phyloP scores from a whole-genome alignment of 1,140 invertebrate genomes.

The Drosophila bifasciata region DNA sequence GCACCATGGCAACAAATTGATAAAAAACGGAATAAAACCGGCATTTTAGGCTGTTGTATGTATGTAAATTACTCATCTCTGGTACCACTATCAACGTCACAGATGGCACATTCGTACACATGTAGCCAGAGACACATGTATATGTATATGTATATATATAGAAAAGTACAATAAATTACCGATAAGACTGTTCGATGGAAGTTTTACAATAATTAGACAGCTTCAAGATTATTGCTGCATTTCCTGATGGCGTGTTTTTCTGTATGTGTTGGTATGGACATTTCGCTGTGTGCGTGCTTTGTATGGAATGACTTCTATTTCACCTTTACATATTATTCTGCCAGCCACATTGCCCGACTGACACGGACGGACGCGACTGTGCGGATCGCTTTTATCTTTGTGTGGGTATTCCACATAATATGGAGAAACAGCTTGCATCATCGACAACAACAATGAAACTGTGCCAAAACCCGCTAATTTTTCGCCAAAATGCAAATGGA shows the following conservation, averaged over 20 bases:
- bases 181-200: slow-evolving; percentile 38
- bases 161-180: slow-evolving; percentile 1
- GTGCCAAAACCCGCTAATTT: slow-evolving; percentile 19
- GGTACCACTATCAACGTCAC: neutral
- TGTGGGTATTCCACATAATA: slow-evolving; percentile 41
- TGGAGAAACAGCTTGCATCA: slow-evolving; percentile 68
- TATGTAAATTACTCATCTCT: slow-evolving; percentile 11
- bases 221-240: slow-evolving; percentile 61
- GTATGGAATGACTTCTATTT: slow-evolving; percentile 80
- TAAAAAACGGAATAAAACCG: slow-evolving; percentile 5
- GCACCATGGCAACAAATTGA: slow-evolving; percentile 15
- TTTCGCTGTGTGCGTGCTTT: slow-evolving; percentile 11
- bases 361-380: slow-evolving; percentile 20
- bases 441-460: slow-evolving; percentile 31
- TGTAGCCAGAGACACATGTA: no score
- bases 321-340: slow-evolving; percentile 72
- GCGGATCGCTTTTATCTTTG: slow-evolving; percentile 20
- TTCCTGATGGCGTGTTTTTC: slow-evolving; percentile 60
- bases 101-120: neutral
- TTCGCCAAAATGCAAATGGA: slow-evolving; percentile 6
- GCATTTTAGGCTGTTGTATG: neutral
- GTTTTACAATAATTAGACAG: slow-evolving; percentile 44
- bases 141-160: no score
- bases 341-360: slow-evolving; percentile 18
- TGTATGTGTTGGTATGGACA: slow-evolving; percentile 31